Evolutionary conservation across 1,140 invertebrate genomes (phyloP).

Genomic region (Zaprionus kolodkinae): DNA sequence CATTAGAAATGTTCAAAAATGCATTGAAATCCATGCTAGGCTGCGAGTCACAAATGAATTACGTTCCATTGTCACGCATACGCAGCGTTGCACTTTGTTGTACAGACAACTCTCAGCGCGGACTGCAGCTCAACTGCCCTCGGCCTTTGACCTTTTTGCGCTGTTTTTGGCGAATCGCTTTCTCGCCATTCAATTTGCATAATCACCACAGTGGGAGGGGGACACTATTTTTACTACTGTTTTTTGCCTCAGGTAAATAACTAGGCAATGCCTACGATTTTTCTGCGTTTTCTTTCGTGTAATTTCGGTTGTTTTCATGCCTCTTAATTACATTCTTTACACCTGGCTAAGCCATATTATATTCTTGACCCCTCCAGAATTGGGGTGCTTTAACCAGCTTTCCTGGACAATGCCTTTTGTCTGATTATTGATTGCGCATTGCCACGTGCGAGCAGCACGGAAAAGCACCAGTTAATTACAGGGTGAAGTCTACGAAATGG

Average conservation of each 20-base stretch:
- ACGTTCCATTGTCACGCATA: conserved; percentile 62
- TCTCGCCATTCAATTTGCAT: conserved; percentile 67
- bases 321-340: conserved; percentile 60
- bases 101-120: not conserved
- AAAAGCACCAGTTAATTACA: conserved; percentile 6
- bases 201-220: conserved; percentile 45
- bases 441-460: not conserved
- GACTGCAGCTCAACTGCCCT: conserved; percentile 19
- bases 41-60: conserved; percentile 42
- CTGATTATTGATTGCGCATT: conserved; percentile 44
- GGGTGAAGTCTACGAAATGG: conserved; percentile 4
- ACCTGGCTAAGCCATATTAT: not conserved
- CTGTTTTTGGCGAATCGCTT: conserved; percentile 2
- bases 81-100: conserved; percentile 1
- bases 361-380: too few species aligned
- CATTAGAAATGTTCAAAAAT: conserved; percentile 71
- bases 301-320: conserved; percentile 49
- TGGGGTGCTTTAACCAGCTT: conserved; percentile 15
- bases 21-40: conserved; percentile 60
- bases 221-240: conserved; percentile 48
- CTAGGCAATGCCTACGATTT: conserved; percentile 37
- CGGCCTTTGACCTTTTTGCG: conserved; percentile 68
- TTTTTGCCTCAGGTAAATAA: conserved; percentile 49
- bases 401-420: conserved; percentile 29
- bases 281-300: conserved; percentile 20